Evolutionary conservation across 2,113 vertebrate species (phyloP), one percentile per base, ranked within the genome.

Genomic region (Lates calcarifer): DNA sequence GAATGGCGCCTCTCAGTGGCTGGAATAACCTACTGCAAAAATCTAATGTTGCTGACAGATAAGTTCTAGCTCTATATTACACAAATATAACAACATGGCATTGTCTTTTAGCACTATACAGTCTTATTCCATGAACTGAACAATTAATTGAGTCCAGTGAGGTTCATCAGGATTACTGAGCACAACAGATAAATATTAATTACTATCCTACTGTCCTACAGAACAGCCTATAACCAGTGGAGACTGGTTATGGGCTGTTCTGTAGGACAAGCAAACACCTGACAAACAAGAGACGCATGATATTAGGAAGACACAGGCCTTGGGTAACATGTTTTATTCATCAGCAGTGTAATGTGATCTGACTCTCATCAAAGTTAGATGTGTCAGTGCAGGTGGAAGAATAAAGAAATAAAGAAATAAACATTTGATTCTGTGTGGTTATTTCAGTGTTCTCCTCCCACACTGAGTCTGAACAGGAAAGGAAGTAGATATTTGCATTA

Each of bases 361-460:
- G 31, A 69, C 58, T 53, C 51, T 62, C 79, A 79, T 85, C 66
- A 81, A 73, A 80, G 6, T 79, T 79, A 29, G 53, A 65, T 61
- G 66, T n/a, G 65, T 33, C 18, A 33, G 45, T 43, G 15, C 66
- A 70, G 64, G 71, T 29, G 47, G 9, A 5, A 6, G 33, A 67
- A 29, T 2, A 20, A 18, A 35, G 41, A 31, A 49, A 43, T 4
- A 24, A 65, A 43, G 29, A 37, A n/a, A n/a, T n/a, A n/a, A n/a
- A n/a, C 11, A 53, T 5, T 1, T 3, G 13, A 12, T 56, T 28
- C 8, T 43, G 49, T 26, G 45, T 51, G 58, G n/a, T n/a, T n/a
- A n/a, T n/a, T 57, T 28, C n/a, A 20, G 2, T 28, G 35, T 11
- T 4, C 26, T 60, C 51, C 41, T 56, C 65, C 65, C 71, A 60